A percentile compares a stretch with the other conserved stretches of the same genome.
phyloP scores from a whole-genome alignment of 2,113 vertebrate species.

The Platichthys stellatus region DNA sequence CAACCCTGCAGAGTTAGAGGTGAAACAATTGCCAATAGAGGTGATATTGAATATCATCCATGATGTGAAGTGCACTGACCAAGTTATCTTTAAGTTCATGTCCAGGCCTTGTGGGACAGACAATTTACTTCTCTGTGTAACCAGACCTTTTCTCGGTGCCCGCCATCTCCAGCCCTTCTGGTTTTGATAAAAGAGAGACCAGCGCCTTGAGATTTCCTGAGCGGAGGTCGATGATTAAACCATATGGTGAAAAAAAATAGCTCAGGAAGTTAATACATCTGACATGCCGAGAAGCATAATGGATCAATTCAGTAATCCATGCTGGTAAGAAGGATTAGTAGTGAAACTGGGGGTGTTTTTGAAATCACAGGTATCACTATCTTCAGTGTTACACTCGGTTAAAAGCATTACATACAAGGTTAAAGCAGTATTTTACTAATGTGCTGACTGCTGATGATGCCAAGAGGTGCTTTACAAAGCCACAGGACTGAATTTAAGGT shows the following conservation, averaged over 20 bases:
- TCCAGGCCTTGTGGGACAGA: slow-evolving; percentile 43
- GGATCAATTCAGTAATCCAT: slow-evolving; percentile 46
- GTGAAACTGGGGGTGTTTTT: slow-evolving; percentile 39
- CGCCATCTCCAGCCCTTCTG: slow-evolving; percentile 51
- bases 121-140: slow-evolving; percentile 57
- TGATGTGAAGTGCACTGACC: slow-evolving; percentile 53
- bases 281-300: slow-evolving; percentile 43
- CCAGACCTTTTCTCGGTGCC: slow-evolving; percentile 44
- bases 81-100: slow-evolving; percentile 67
- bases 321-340: slow-evolving; percentile 35
- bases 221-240: slow-evolving; percentile 55
- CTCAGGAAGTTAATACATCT: slow-evolving; percentile 51
- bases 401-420: slow-evolving; percentile 42
- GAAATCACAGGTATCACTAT: slow-evolving; percentile 37
- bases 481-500: slow-evolving; percentile 64
- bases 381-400: slow-evolving; percentile 21
- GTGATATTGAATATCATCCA: slow-evolving; percentile 56
- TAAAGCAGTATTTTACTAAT: slow-evolving; percentile 47
- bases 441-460: slow-evolving; percentile 53
- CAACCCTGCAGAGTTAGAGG: slow-evolving; percentile 50
- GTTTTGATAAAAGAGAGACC: slow-evolving; percentile 68
- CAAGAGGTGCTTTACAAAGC: slow-evolving; percentile 61
- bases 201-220: slow-evolving; percentile 47
- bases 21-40: slow-evolving; percentile 63
- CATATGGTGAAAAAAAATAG: slow-evolving; percentile 55